Base-by-base conservation (phyloP, 2,888 invertebrate genomes). In the Agonopterix alstromeriana region DNA sequence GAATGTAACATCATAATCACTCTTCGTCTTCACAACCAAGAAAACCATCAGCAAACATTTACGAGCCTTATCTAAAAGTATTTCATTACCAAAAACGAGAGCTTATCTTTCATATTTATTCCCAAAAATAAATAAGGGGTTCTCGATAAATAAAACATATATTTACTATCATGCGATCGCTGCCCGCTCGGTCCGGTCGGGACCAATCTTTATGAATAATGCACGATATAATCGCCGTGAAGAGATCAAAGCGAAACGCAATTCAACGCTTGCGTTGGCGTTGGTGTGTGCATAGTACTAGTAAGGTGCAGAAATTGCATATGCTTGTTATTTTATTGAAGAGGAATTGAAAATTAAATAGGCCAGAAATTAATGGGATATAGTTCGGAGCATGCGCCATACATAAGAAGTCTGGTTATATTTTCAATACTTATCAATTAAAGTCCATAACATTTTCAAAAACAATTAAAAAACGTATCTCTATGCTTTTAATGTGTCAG, bases 181-280 rank as follows among this genome's bases (percentile, higher is more conserved):
- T 27, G 27, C 27, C 27, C 41, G 46, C 46, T 48, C 52, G 54
- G 53, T 47, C 52, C 55, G 48, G 38, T 9, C 10, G 38, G 38
- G 0, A 27, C 27, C n/a, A 38, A n/a, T 38, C 38, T 38, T n/a
- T 38, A 42, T 42, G 42, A 42, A 42, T 42, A 42, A 42, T 42
- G 42, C 12, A 42, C 11, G 11, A 42, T 52, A 70, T 70, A 70
- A 73, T 72, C 65, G 62, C 63, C 61, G 61, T 65, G 69, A 59
- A 66, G 58, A 68, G 64, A 76, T 77, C 73, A 74, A 74, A 75
- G 59, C 48, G 54, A 35, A 42, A 12, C 42, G 42, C 12, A 42
- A 38, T 43, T 42, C 42, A 12, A n/a, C 46, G 40, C 12, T 46
- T 12, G 8, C 45, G 40, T 9, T 5, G 10, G 8, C 45, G 40